Conservation (phyloP, 2,888 invertebrate genomes). For the Autographa gamma region DNA sequence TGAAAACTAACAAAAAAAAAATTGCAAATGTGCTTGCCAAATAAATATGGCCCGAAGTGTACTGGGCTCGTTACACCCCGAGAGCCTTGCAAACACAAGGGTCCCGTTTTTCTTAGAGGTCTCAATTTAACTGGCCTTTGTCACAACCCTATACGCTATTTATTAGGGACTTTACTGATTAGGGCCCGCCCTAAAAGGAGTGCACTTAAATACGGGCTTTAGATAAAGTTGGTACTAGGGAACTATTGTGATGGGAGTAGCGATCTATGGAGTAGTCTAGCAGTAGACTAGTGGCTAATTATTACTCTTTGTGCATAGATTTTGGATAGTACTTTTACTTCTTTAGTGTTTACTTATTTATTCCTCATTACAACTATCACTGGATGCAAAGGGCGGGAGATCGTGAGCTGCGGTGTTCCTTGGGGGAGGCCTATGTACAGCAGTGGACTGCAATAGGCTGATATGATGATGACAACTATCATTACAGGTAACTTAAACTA, state of each 20-base stretch:
- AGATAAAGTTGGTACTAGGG: not conserved
- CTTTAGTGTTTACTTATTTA: too few species aligned
- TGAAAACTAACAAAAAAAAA: not conserved
- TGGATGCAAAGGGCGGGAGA: too few species aligned
- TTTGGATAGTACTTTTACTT: too few species aligned
- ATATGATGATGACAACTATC: too few species aligned
- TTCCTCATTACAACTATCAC: too few species aligned
- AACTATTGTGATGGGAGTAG: not conserved
- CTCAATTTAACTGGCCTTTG: conserved; percentile 76
- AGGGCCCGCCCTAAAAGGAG: conserved; percentile 28
- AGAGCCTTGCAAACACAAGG: conserved; percentile 73
- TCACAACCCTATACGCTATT: conserved; percentile 62
- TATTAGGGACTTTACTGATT: conserved; percentile 49
- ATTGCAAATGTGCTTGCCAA: not conserved
- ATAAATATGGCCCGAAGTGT: conserved; percentile 59
- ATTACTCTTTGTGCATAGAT: too few species aligned
- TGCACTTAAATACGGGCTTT: conserved; percentile 13
- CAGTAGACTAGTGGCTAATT: not conserved
- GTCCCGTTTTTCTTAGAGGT: conserved; percentile 75
- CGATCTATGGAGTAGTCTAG: not conserved
- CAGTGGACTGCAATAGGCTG: too few species aligned
- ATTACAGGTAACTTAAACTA: too few species aligned
- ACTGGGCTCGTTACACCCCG: conserved; percentile 72
- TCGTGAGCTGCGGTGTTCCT: too few species aligned
- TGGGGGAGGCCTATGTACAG: too few species aligned